A percentile compares a stretch with the other conserved stretches of the same genome.
Conservation (phyloP, 1,140 invertebrate species). For the Lerema accius region DNA sequence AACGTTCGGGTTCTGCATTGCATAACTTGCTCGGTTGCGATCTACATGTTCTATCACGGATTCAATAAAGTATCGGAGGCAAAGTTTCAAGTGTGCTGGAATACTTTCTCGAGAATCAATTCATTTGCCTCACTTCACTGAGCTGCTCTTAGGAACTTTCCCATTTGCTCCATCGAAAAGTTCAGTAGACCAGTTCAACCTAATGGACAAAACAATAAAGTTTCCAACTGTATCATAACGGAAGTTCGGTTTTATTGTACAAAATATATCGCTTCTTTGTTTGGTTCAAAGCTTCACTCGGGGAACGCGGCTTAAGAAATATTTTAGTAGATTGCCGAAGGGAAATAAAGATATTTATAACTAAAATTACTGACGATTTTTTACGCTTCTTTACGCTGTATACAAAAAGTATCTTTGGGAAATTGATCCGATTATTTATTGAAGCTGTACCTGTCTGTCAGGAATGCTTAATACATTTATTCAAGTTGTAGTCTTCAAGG, state of each 20-base stretch:
- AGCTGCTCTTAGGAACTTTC: slow-evolving; percentile 8
- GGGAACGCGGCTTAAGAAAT: background rate
- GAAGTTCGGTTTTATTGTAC: slow-evolving; percentile 15
- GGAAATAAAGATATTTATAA: background rate
- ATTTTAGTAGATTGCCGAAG: background rate
- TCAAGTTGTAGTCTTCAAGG: too few species aligned
- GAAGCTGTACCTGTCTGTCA: too few species aligned
- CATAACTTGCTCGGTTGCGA: background rate
- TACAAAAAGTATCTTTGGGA: background rate
- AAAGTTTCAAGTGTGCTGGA: slow-evolving; percentile 8
- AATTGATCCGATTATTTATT: background rate
- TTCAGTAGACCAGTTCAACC: slow-evolving; percentile 14
- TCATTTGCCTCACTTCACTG: slow-evolving; percentile 6
- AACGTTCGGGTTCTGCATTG: too few species aligned
- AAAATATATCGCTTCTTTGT: slow-evolving; percentile 18
- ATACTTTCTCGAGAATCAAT: slow-evolving; percentile 1
- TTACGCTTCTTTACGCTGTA: background rate
- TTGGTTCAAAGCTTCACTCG: slow-evolving; percentile 1
- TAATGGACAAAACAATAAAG: slow-evolving; percentile 8
- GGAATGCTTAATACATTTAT: too few species aligned
- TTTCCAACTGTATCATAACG: slow-evolving; percentile 10
- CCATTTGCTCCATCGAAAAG: slow-evolving; percentile 10
- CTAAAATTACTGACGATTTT: background rate
- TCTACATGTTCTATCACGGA: background rate
- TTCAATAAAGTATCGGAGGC: slow-evolving; percentile 3